phyloP scores from a whole-genome alignment of 1,140 invertebrate species.

The Thaumetopoea pityocampa region DNA sequence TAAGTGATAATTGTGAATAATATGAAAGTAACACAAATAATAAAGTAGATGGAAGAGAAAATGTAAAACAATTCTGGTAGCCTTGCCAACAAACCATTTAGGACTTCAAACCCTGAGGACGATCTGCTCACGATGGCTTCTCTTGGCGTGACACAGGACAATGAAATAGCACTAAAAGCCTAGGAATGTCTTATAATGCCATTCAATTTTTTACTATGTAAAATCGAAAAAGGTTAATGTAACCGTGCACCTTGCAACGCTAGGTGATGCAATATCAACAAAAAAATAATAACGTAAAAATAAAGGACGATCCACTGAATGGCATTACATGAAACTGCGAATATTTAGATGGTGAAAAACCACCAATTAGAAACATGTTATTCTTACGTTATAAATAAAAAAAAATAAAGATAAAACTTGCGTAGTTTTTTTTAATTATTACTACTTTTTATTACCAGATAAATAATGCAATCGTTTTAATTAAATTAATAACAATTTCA shows the following conservation, averaged over 20 bases:
- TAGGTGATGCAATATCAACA: conserved; percentile 12
- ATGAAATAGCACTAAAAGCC: conserved; percentile 23
- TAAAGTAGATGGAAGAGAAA: conserved; percentile 11
- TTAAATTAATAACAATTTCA: too few relatives aligned
- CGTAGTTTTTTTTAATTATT: too few relatives aligned
- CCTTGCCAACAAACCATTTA: conserved; percentile 61
- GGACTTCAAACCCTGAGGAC: conserved; percentile 56
- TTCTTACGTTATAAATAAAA: conserved; percentile 8
- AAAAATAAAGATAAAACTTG: conserved; percentile 7
- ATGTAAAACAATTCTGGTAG: conserved; percentile 24
- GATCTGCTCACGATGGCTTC: conserved; percentile 43
- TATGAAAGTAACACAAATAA: background rate
- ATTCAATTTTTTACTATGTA: conserved; percentile 18
- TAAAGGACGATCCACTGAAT: conserved; percentile 17
- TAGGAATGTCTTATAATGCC: conserved; percentile 23
- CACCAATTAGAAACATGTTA: conserved; percentile 9
- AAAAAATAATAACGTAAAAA: conserved; percentile 12
- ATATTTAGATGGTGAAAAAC: conserved; percentile 8
- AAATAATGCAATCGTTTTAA: too few relatives aligned
- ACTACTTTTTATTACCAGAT: too few relatives aligned
- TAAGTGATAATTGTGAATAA: too few relatives aligned
- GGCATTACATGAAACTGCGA: conserved; percentile 19
- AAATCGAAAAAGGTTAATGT: conserved; percentile 12
- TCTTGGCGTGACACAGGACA: conserved; percentile 35
- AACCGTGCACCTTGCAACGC: conserved; percentile 11